Evolutionary conservation across 2,797 vertebrate genomes (phyloP), one percentile per base, ranked within the genome.

Genomic region (Gobionotothen gibberifrons): DNA sequence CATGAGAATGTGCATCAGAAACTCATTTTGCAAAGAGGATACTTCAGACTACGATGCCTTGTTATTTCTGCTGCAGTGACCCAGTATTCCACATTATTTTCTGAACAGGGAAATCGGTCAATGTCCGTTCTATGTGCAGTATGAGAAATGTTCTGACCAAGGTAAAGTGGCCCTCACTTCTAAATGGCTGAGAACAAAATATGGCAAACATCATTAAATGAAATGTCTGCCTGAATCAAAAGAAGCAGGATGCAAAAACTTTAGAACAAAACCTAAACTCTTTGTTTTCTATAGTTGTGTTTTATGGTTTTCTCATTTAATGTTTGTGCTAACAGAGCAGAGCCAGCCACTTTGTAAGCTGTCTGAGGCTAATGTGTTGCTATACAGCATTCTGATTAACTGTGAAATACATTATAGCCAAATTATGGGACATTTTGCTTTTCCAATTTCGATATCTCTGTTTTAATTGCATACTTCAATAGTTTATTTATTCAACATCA

Each of bases 11-110:
- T 10, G 13, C 49, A 51, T 39, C 59, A 63, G 7, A 70, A 21
- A 7, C 56, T 60, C 2, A 40, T 64, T 85, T 61, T 54, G 2
- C 42, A 43, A n/a, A 51, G 49, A 74, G 44, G 4, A 4, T 15
- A 52, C 49, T 49, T 67, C 22, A 61, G 47, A 36, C 36, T n/a
- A 22, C 8, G 9, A 4, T 2, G 0, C 42, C 74, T 81, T 36
- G 62, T 86, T 85, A 64, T 81, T 48, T 76, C 39, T 67, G 44
- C 48, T 60, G 71, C 61, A 51, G 52, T 56, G 51, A 75, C 54
- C 51, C 65, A 53, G 63, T 29, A 73, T 55, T 64, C 44, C 43
- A 47, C 17, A 21, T 81, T 19, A 53, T 61, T 42, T 59, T 17
- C 32, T 47, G 22, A 67, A 42, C 16, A 60, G 15, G 56, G n/a